Percentiles rank a stretch among this genome's conserved stretches.
Conservation (phyloP, 1,140 invertebrate genomes). For the Drosophila rufa region DNA sequence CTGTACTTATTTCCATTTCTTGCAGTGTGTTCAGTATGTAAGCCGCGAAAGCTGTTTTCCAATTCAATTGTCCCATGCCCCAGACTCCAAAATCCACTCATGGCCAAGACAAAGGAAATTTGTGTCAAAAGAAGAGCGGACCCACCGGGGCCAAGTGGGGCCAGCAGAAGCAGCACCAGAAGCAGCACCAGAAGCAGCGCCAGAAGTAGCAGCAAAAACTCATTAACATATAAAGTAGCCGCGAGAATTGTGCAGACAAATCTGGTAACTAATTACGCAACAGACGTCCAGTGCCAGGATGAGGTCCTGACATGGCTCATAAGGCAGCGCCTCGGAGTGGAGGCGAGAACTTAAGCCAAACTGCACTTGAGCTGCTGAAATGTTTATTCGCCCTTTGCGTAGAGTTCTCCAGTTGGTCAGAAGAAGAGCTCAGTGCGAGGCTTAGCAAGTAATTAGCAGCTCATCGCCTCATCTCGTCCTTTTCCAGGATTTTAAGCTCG, state of each 20-base stretch:
- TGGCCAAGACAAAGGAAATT: slow-evolving; percentile 56
- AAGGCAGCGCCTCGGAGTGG: slow-evolving; percentile 24
- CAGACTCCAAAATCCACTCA: slow-evolving; percentile 39
- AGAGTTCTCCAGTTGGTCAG: slow-evolving; percentile 3
- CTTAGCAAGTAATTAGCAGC: slow-evolving; percentile 45
- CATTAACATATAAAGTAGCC: slow-evolving; percentile 79
- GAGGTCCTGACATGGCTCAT: slow-evolving; percentile 47
- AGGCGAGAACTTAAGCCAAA: slow-evolving; percentile 24
- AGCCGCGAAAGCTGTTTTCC: slow-evolving; percentile 60
- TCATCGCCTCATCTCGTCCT: slow-evolving; percentile 4
- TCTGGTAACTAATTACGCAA: slow-evolving; percentile 73
- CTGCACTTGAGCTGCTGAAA: slow-evolving; percentile 24
- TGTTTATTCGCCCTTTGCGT: slow-evolving; percentile 28
- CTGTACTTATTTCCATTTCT: not conserved
- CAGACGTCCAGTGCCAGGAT: slow-evolving; percentile 27
- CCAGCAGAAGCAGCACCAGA: slow-evolving; percentile 11
- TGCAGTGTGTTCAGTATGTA: slow-evolving; percentile 50
- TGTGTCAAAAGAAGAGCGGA: slow-evolving; percentile 43
- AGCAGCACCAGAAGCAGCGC: slow-evolving; percentile 22
- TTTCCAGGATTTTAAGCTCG: slow-evolving; percentile 1
- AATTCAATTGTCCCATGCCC: slow-evolving; percentile 63
- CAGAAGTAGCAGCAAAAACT: slow-evolving; percentile 53
- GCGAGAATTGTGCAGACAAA: slow-evolving; percentile 47
- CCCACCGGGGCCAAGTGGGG: slow-evolving; percentile 1
- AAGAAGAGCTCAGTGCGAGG: slow-evolving; percentile 18